phyloP scores from a whole-genome alignment of 1,140 invertebrate genomes.

The Melipona quadrifasciata region DNA sequence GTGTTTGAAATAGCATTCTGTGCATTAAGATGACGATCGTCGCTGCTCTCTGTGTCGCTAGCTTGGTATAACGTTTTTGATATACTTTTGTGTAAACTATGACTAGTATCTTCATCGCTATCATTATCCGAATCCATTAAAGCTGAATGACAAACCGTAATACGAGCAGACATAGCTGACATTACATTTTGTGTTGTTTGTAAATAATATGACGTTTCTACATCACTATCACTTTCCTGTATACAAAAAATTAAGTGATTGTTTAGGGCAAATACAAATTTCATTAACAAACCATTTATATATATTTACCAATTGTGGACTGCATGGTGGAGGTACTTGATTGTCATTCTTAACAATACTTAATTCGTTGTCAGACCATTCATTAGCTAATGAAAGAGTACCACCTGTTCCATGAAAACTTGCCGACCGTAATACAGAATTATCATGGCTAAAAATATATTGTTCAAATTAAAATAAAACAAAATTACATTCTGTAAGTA shows the following conservation, averaged over 20 bases:
- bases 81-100: slow-evolving; percentile 67
- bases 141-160: slow-evolving; percentile 75
- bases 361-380: slow-evolving; percentile 72
- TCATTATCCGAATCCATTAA: slow-evolving; percentile 72
- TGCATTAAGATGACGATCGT: slow-evolving; percentile 62
- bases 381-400: slow-evolving; percentile 69
- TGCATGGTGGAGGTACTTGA: slow-evolving; percentile 70
- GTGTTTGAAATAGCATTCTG: slow-evolving; percentile 79
- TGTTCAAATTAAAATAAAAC: slow-evolving; percentile 1
- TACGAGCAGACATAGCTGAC: slow-evolving; percentile 84
- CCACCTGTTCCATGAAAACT: slow-evolving; percentile 83
- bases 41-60: slow-evolving; percentile 73
- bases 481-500: background rate
- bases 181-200: slow-evolving; percentile 82
- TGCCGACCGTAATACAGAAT: slow-evolving; percentile 81
- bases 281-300: background rate
- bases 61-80: slow-evolving; percentile 62
- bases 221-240: slow-evolving; percentile 72
- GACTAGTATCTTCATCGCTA: slow-evolving; percentile 75
- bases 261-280: background rate
- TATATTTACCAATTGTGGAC: slow-evolving; percentile 66
- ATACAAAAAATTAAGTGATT: slow-evolving; percentile 20
- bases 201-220: slow-evolving; percentile 73
- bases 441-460: slow-evolving; percentile 73
- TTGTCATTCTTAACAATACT: slow-evolving; percentile 68